Conservation (phyloP, 2,797 vertebrate genomes). For the Poeciliopsis infans region DNA sequence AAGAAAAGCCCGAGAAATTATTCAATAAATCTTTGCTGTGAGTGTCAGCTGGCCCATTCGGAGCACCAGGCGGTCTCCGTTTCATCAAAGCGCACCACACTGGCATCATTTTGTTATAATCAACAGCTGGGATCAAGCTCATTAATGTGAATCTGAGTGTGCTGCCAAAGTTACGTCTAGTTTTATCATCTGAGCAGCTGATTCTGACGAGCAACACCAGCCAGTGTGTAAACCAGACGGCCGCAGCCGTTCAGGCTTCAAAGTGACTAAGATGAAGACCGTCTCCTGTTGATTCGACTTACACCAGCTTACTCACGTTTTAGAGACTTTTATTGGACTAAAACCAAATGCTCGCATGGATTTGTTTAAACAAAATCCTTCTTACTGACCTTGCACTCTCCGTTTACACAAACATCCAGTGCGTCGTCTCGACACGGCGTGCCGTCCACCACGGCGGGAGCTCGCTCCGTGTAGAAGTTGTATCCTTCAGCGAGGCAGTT, state of each 20-base stretch:
- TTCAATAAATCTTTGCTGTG: constrained; percentile 27
- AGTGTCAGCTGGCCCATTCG: constrained; percentile 30
- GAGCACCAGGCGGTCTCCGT: constrained; percentile 30
- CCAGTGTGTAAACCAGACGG: constrained; percentile 36
- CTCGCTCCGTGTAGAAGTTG: constrained; percentile 98
- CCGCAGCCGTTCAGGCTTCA: constrained; percentile 37
- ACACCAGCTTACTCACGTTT: constrained; percentile 6
- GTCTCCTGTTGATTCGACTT: constrained; percentile 19
- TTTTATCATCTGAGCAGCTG: constrained; percentile 53
- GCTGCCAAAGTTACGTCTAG: constrained; percentile 45
- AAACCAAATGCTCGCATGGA: background rate
- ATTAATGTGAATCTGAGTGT: constrained; percentile 21
- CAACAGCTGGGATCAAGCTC: constrained; percentile 33
- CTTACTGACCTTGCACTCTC: constrained; percentile 93
- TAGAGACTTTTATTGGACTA: constrained; percentile 5
- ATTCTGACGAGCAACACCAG: constrained; percentile 44
- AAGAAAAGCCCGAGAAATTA: background rate
- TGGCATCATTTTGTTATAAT: constrained; percentile 43
- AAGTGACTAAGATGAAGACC: constrained; percentile 16
- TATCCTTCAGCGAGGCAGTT: constrained; percentile 97
- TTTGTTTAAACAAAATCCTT: background rate
- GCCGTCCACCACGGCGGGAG: constrained; percentile 93
- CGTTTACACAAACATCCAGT: constrained; percentile 93
- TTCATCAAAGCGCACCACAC: constrained; percentile 12
- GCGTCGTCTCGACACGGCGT: constrained; percentile 92